Conservation (phyloP, 2,797 vertebrate genomes). For the Trachops cirrhosus region DNA sequence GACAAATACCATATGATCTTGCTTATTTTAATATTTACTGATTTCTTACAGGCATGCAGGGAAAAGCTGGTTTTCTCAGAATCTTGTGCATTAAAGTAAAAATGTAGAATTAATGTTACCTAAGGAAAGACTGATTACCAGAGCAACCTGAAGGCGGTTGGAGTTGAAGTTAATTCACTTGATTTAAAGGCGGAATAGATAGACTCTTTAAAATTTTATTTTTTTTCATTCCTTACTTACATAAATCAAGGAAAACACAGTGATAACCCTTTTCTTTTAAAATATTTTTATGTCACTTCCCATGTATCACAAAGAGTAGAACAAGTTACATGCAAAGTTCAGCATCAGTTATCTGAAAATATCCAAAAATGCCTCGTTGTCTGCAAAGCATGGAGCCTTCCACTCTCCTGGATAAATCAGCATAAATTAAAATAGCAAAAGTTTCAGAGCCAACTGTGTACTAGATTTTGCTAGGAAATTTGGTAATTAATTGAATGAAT, state of each 20-base stretch:
- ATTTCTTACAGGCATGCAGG: not conserved
- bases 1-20: too few relatives aligned
- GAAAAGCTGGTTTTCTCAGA: not conserved
- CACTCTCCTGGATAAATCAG: not conserved
- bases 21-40: not conserved
- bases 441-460: not conserved
- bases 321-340: not conserved
- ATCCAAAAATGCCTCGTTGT: not conserved
- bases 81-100: not conserved
- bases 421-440: not conserved
- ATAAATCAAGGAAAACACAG: constrained; percentile 28
- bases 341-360: constrained; percentile 45
- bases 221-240: not conserved
- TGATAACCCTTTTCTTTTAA: constrained; percentile 1
- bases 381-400: not conserved
- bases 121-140: not conserved
- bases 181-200: not conserved
- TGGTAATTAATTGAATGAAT: not conserved
- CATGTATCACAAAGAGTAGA: not conserved
- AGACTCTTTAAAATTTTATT: constrained; percentile 15
- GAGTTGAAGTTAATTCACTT: not conserved
- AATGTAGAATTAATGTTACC: not conserved
- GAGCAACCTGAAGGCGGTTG: not conserved
- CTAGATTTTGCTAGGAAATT: not conserved
- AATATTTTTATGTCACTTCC: constrained; percentile 52